A percentile compares a stretch with the other conserved stretches of the same genome.
phyloP scores from a whole-genome alignment of 2,888 invertebrate genomes.

The Eupithecia subumbrata region DNA sequence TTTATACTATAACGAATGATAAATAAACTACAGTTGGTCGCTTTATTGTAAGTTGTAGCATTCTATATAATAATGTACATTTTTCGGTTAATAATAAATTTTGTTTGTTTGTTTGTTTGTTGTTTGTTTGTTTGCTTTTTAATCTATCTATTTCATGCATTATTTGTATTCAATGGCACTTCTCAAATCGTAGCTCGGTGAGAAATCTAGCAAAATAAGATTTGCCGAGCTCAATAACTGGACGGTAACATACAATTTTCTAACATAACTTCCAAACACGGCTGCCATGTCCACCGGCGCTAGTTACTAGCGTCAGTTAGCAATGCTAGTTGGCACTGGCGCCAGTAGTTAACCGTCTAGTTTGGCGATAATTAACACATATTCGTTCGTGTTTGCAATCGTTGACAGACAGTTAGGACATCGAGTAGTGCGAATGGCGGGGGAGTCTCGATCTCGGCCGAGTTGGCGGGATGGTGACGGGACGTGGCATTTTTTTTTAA shows the following conservation, averaged over 20 bases:
- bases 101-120: too few species aligned
- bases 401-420: slow-evolving; percentile 59
- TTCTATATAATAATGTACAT: too few species aligned
- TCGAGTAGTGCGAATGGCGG: slow-evolving; percentile 68
- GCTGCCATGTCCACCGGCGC: slow-evolving; percentile 15
- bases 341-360: slow-evolving; percentile 62
- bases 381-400: slow-evolving; percentile 76
- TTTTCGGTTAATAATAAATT: too few species aligned
- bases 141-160: background rate
- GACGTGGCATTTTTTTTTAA: slow-evolving; percentile 50
- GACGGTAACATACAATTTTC: slow-evolving; percentile 9
- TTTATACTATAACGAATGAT: background rate
- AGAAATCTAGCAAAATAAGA: background rate
- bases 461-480: slow-evolving; percentile 48
- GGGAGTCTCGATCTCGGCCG: slow-evolving; percentile 69
- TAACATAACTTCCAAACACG: slow-evolving; percentile 24
- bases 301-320: slow-evolving; percentile 20
- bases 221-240: background rate
- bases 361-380: slow-evolving; percentile 79
- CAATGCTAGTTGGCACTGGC: slow-evolving; percentile 5
- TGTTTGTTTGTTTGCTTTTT: too few species aligned
- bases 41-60: too few species aligned
- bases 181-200: background rate
- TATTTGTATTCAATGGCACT: background rate
- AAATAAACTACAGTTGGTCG: background rate